These are phyloP conservation scores for Epizoanthus stellaris DNA, from an alignment of 92 coral and sea anemone genomes.

Conservation along the genomic window DNA sequence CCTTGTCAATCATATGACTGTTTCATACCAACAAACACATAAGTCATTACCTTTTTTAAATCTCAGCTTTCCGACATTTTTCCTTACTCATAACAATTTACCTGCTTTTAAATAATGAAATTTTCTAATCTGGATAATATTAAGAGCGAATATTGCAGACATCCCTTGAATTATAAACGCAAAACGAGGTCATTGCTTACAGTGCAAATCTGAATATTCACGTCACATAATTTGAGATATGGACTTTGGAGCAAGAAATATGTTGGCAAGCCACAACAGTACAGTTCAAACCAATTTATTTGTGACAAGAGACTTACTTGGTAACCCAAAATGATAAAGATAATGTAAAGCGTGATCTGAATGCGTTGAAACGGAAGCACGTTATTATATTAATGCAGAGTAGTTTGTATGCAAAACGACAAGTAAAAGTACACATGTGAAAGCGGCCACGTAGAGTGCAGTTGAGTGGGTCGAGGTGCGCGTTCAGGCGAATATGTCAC, in stretches of 20 bases:
- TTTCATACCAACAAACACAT: too few relatives aligned
- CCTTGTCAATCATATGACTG: too few relatives aligned
- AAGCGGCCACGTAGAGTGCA: not conserved
- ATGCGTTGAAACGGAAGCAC: slow-evolving; percentile 30
- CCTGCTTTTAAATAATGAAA: not conserved
- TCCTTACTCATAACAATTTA: not conserved
- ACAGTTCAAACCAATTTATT: not conserved
- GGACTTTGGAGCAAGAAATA: slow-evolving; percentile 35
- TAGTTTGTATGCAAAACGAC: slow-evolving; percentile 25
- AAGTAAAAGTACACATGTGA: slow-evolving; percentile 12
- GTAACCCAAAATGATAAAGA: slow-evolving; percentile 2
- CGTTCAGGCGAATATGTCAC: not conserved
- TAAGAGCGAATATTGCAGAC: not conserved
- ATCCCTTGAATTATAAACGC: not conserved
- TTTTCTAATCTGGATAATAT: not conserved
- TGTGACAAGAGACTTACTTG: slow-evolving; percentile 11
- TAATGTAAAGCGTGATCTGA: slow-evolving; percentile 1
- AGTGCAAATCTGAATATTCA: not conserved
- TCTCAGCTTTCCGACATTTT: not conserved
- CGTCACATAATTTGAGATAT: not conserved
- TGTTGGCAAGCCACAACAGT: not conserved
- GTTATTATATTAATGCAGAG: slow-evolving; percentile 37
- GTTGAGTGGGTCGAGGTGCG: not conserved
- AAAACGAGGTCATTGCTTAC: not conserved
- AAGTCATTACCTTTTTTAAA: not conserved